These are phyloP conservation scores for Sphaeridia pumilis DNA, from an alignment of 2,888 invertebrate genomes.

Conservation along the genomic window DNA sequence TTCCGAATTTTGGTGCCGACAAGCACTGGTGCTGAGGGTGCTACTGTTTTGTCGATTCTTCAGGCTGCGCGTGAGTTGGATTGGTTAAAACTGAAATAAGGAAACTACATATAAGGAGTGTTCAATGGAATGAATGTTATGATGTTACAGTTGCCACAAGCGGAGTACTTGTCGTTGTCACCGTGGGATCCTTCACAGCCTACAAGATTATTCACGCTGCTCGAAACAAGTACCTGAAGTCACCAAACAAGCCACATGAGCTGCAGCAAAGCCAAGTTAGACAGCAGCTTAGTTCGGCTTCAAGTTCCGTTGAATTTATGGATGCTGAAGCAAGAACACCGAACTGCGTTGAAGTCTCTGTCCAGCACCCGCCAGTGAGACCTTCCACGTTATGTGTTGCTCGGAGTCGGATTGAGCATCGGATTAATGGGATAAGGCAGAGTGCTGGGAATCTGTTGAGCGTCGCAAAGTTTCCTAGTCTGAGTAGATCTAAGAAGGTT, in stretches of 20 bases:
- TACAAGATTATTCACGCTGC: constrained; percentile 11
- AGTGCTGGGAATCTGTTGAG: background rate
- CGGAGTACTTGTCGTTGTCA: constrained; percentile 5
- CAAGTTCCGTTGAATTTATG: background rate
- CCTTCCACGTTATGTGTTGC: background rate
- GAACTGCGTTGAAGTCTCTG: background rate
- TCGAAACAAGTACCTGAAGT: constrained; percentile 2
- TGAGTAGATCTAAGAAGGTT: background rate
- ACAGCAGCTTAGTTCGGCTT: background rate
- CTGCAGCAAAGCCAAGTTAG: background rate
- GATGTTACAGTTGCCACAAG: constrained; percentile 2
- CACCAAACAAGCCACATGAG: background rate
- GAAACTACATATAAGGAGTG: background rate
- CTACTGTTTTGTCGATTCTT: background rate
- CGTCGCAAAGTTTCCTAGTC: background rate
- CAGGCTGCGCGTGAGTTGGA: constrained; percentile 5
- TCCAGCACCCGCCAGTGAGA: background rate
- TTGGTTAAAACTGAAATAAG: background rate
- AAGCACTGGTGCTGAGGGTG: background rate
- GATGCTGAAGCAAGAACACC: background rate
- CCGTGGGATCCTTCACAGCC: constrained; percentile 6
- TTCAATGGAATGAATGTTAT: background rate
- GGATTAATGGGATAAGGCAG: background rate
- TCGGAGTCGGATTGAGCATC: background rate
- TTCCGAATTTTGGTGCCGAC: constrained; percentile 10